phyloP scores from a whole-genome alignment of 2,797 vertebrate genomes.

The Miichthys miiuy region DNA sequence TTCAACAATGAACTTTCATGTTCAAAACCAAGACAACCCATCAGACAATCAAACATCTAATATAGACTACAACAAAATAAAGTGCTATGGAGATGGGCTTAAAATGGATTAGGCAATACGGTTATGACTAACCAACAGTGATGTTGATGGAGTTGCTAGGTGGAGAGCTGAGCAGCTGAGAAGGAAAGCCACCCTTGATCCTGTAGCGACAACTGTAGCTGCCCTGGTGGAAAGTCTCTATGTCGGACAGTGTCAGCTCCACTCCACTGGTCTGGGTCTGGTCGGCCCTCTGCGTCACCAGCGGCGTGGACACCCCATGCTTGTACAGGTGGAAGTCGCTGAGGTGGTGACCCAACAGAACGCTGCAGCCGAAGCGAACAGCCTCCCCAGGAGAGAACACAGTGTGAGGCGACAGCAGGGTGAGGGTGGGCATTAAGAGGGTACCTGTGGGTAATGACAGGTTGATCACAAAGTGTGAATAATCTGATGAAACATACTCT shows the following conservation, averaged over 20 bases:
- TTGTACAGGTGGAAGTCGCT: slow-evolving; percentile 85
- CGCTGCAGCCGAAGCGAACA: slow-evolving; percentile 81
- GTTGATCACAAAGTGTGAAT: not conserved
- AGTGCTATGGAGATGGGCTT: not conserved
- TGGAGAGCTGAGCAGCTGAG: slow-evolving; percentile 77
- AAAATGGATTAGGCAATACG: not conserved
- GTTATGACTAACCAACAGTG: slow-evolving; percentile 83
- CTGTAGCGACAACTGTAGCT: slow-evolving; percentile 85
- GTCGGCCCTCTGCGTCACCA: slow-evolving; percentile 83
- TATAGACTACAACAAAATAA: not conserved
- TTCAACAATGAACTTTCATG: not conserved
- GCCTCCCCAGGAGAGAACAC: slow-evolving; percentile 82
- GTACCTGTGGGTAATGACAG: slow-evolving; percentile 66
- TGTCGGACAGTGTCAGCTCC: slow-evolving; percentile 81
- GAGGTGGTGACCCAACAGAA: slow-evolving; percentile 75
- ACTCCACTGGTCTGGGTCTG: slow-evolving; percentile 71
- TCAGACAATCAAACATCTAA: not conserved
- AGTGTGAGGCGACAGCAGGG: slow-evolving; percentile 80
- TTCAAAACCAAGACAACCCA: no score
- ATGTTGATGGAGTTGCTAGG: slow-evolving; percentile 85
- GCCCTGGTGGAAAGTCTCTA: slow-evolving; percentile 83
- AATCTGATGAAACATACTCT: not conserved
- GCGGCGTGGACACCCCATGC: slow-evolving; percentile 77
- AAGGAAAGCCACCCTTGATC: slow-evolving; percentile 71
- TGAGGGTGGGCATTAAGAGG: slow-evolving; percentile 78